phyloP scores from a whole-genome alignment of 2,113 vertebrate genomes.

The Dendrocopos noguchii region DNA sequence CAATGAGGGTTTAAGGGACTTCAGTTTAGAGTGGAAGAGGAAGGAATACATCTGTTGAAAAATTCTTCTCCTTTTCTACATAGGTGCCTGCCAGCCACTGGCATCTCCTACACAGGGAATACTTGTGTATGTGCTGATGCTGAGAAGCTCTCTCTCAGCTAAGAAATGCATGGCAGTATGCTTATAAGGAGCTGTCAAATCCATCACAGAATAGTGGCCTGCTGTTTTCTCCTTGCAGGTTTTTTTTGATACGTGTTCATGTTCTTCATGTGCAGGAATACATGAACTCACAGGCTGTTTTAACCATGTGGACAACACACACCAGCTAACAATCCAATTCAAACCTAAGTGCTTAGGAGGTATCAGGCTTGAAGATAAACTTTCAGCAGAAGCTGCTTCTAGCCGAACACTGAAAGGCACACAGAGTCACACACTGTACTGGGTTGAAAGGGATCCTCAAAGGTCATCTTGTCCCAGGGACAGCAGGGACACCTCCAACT shows the following conservation, averaged over 20 bases:
- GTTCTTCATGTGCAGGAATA: background rate
- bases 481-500: no score
- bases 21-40: background rate
- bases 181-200: background rate
- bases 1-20: background rate
- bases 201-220: background rate
- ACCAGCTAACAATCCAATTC: background rate
- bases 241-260: background rate
- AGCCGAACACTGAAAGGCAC: background rate
- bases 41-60: background rate
- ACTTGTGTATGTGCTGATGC: background rate
- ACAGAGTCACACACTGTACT: no score
- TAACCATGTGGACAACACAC: background rate
- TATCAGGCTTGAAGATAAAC: background rate
- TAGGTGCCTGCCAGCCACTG: background rate
- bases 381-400: background rate
- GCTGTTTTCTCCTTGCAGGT: background rate
- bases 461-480: no score
- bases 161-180: background rate
- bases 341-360: background rate
- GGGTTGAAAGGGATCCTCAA: no score
- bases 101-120: background rate
- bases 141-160: background rate
- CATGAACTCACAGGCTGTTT: accelerated
- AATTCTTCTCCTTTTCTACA: background rate